Evolutionary conservation across 2,797 vertebrate species (phyloP), one percentile per base, ranked within the genome.

Genomic region (Xiphorhynchus erythropygius): DNA sequence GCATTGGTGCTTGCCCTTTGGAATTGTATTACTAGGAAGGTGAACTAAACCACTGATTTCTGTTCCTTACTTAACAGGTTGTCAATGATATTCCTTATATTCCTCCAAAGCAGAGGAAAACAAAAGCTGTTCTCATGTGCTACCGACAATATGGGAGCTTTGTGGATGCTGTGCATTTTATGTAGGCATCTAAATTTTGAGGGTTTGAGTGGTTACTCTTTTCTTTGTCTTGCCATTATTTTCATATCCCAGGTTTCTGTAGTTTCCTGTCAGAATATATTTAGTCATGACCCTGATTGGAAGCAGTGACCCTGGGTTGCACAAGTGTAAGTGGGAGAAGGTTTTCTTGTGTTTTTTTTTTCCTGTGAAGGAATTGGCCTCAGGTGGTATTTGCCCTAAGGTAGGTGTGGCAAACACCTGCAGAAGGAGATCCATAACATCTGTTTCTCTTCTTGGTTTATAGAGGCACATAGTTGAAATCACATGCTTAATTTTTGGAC

Each of bases 381-480:
- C 47, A 2, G 7, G 39, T 77, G 41, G 28, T 70, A 14, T 32
- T 87, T 80, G 47, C 3, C 24, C n/a, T 13, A 11, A 91, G 71
- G 39, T 62, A 55, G 84, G 73, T 87, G 87, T 87, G 9, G 2
- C 13, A 78, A 79, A 65, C 93, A 91, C 91, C 91, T 94, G 91
- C 65, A 71, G 79, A 83, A 87, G 46, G 79, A 78, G 89, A 84
- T 81, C 65, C 35, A 7, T 65, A 39, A 70, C 89, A 92, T 87
- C 75, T 94, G 82, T 71, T 93, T 90, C 82, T 81, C 30, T 65
- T 47, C 39, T 76, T 89, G 57, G 49, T 86, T 93, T 89, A 32
- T 71, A 55, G 76, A 76, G 41, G 73, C 41, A 65, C 5, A 2
- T 39, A 81, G 44, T 52, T 91, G 30, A 75, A 78, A 84, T 69